Percentiles rank a stretch among this genome's conserved stretches.
These are phyloP conservation scores for Tachina lurida DNA, from an alignment of 2,888 invertebrate species.

Conservation along the genomic window DNA sequence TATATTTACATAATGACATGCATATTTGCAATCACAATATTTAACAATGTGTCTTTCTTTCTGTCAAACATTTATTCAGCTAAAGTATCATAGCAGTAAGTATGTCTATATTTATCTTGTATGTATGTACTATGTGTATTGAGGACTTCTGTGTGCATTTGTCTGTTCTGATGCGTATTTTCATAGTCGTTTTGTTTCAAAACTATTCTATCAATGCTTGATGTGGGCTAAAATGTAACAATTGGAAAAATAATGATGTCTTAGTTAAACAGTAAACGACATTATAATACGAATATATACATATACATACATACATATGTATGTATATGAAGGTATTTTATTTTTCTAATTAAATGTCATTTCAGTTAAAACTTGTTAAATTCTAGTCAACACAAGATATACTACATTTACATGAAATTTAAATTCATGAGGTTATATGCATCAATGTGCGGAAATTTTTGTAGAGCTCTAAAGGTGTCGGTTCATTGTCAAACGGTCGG, in stretches of 20 bases:
- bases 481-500: not conserved
- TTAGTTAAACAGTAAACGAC: slow-evolving; percentile 1
- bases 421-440: not conserved
- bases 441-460: not conserved
- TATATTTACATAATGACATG: not conserved
- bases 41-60: not conserved
- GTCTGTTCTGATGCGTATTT: not conserved
- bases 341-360: slow-evolving; percentile 32
- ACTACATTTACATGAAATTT: not conserved
- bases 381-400: not conserved
- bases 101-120: not conserved
- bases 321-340: too few relatives aligned
- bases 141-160: not conserved
- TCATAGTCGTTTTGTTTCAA: not conserved
- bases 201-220: not conserved
- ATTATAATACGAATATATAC: not conserved
- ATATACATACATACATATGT: not conserved
- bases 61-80: slow-evolving; percentile 19
- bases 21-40: slow-evolving; percentile 10
- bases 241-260: slow-evolving; percentile 8
- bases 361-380: not conserved
- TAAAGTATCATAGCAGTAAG: not conserved
- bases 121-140: not conserved
- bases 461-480: not conserved
- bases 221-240: not conserved